Base-by-base conservation (phyloP, 2,113 vertebrate species). In the Solea solea region DNA sequence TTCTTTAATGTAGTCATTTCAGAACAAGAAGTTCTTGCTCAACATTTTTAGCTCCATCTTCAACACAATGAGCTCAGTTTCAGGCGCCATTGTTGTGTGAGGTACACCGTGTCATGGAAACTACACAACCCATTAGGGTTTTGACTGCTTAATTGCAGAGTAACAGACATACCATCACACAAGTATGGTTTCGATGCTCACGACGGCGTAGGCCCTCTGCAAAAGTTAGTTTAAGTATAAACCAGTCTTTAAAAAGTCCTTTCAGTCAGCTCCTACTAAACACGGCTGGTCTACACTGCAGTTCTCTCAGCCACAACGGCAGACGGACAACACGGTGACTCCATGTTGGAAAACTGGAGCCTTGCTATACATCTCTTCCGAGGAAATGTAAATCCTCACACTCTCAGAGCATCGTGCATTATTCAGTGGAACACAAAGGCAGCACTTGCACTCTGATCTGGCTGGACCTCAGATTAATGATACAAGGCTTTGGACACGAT, bases 361-460 rank as follows among this genome's bases (percentile, higher is more conserved):
- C 44, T 74, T 58, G 34, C 69, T 62, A 40, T 65, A 72, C 25
- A 41, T 60, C 73, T 77, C 75, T 84, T 80, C 75, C 72, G 74
- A n/a, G 72, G 90, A 82, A 93, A 81, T 56, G 86, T 61, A 89
- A 92, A 89, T 86, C 90, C 85, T 76, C 5, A 77, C 42, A 85
- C 15, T 62, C 2, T 64, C 70, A 78, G 52, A 81, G 87, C 88
- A 76, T 77, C 50, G 48, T 87, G 86, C 89, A 90, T 93, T 92
- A 93, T 87, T 92, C 83, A 92, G 88, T 6, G 21, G 59, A 82
- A 88, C 83, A 88, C 72, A 74, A 57, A 81, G 56, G 56, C 16
- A 3, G 16, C 76, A 69, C 62, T 75, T 82, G 63, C 77, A 83
- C 77, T 74, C 61, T 77, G 72, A 75, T 79, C 83, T 52, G 28